Evolutionary conservation across 2,888 invertebrate species (phyloP), one percentile per base, ranked within the genome.

Genomic region (Nebria salina): DNA sequence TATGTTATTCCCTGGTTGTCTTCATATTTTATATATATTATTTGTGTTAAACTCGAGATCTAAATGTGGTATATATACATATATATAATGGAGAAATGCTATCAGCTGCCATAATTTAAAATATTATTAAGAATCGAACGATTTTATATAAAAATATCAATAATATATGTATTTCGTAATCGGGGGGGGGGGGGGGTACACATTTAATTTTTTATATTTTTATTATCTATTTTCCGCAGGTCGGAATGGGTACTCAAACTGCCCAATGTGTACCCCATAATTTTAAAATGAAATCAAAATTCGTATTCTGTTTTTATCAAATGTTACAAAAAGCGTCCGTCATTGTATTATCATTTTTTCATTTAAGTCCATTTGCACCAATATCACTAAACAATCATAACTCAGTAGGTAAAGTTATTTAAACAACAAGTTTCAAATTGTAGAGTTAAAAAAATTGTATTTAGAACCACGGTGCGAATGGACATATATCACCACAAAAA

Each of bases 61-160:
- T 54, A 54, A 54, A 54, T 54, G 54, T 54, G 54, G 54, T 54
- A 11, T 54, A 54, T 54, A 68, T 68, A 25, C 2, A 13, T 54
- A 11, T 54, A 54, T 7, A 68, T 68, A 25, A 68, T 25, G 75
- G 75, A 79, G 78, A 80, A 64, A 76, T 81, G 81, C 81, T 81
- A 81, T 76, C 81, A 81, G 76, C 81, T 81, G 81, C 81, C 81
- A 81, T 81, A 81, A 74, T 54, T 54, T 54, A 54, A 81, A 72
- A 72, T 81, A 81, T 81, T 81, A 76, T 65, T 81, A 81, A 81
- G 76, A 81, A 70, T 64, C 81, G 81, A 81, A 81, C 75, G 75
- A 76, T 76, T 81, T 81, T 81, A 75, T 76, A 76, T 81, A 70
- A 5, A 20, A 70, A 26, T 66, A 72, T 72, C 15, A 41, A 72